Base-by-base conservation (phyloP, 1,140 invertebrate genomes). In the Halesus radiatus region DNA sequence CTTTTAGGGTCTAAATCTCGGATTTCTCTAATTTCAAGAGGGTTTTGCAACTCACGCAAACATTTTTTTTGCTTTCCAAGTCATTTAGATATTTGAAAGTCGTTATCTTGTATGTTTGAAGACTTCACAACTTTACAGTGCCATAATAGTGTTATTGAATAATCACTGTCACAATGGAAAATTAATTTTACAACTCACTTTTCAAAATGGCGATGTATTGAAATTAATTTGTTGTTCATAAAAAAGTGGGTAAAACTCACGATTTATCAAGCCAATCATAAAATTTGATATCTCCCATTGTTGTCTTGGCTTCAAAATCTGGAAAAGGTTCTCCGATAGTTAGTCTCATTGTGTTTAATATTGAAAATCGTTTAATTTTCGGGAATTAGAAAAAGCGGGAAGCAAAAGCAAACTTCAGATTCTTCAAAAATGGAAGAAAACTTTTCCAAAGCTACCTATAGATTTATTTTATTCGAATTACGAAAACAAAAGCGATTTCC, bases 221-320 rank as follows among this genome's bases (percentile, higher is more conserved):
- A 18, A 22, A 56, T 7, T 1, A 56, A 56, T 29, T 29, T 20
- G 20, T 56, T 20, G 1, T 56, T 18, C 20, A 56, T 5, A 56
- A n/a, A 29, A 29, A 54, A 54, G 4, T 56, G 0, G n/a, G 54
- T 6, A 8, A 10, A 15, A 74, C 70, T 54, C 23, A 74, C 70
- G 70, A 74, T 23, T 74, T 74, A 74, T 74, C 52, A 6, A 74
- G 18, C 70, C 70, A 74, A 22, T 74, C 52, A 32, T 74, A 18
- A 74, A 74, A 56, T 13, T 56, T 20, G 3, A 74, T 74, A 7
- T 74, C 52, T 54, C 70, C 70, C 20, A 26, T 16, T 4, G 70
- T 74, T n/a, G 50, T 74, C n/a, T 22, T 26, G 16, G 50, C 50
- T 23, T 20, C 3, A 32, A 74, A 74, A 54, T 74, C 52, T 4